Base-by-base conservation (phyloP, 2,113 vertebrate genomes). In the Etheostoma spectabile region DNA sequence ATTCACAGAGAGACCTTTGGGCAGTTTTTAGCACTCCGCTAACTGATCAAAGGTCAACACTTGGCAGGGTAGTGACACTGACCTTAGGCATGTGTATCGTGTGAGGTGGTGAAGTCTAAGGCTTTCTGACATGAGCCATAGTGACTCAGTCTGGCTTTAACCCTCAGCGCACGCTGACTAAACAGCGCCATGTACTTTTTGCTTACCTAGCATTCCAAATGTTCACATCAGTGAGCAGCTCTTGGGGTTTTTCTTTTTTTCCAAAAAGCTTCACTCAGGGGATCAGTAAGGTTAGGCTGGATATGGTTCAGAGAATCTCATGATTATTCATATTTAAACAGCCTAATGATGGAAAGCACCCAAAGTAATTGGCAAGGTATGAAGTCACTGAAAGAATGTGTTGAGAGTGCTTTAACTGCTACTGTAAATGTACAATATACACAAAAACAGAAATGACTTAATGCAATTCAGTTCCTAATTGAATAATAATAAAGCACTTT, bases 1-100 rank as follows among this genome's bases (percentile, higher is more conserved):
- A 42, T 35, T 69, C 71, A 63, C 67, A 38, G 24, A 71, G 53
- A 86, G 71, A 79, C 78, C 86, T 82, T 74, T 74, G 70, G 91
- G 86, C 70, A 68, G 30, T 78, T 86, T 77, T 66, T 84, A 77
- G 63, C 83, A 66, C 89, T 74, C 33, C 55, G 69, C 80, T 79
- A 71, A 81, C 74, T 63, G 82, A 82, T 87, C 86, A 93, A 92
- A 92, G 90, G 90, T 94, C 92, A 93, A 7, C 62, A 46, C 86
- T 87, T 88, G 74, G 85, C 88, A 72, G 77, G 84, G 38, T 55
- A 52, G 60, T 83, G 89, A 84, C 86, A 77, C 68, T 74, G 86
- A 92, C 87, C 91, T 74, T 68, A 85, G 85, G 88, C 81, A 2
- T 82, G 74, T 80, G 69, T 87, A 84, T 65, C 55, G 49, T 45